Percentiles rank a stretch among this genome's conserved stretches.
phyloP scores from a whole-genome alignment of 2,113 vertebrate species.

The Crotophaga sulcirostris region DNA sequence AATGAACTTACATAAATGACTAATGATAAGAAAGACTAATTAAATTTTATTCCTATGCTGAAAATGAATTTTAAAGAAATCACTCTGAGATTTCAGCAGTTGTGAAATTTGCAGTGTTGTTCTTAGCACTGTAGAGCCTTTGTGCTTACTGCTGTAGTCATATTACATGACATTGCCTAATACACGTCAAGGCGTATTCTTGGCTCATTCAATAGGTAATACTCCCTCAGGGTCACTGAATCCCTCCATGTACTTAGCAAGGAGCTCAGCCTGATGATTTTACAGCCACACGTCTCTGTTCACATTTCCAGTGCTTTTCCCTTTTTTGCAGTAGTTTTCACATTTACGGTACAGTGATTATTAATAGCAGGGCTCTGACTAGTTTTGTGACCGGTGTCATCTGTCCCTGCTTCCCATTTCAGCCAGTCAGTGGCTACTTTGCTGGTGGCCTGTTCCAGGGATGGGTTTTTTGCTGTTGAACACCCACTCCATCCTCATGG shows the following conservation, averaged over 20 bases:
- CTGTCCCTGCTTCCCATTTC: background rate
- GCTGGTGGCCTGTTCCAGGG: background rate
- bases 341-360: background rate
- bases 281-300: background rate
- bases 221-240: constrained; percentile 15
- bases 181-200: background rate
- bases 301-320: background rate
- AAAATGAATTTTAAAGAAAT: constrained; percentile 7
- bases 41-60: background rate
- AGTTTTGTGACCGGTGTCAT: background rate
- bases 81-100: background rate
- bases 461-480: background rate
- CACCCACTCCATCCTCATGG: fast-evolving
- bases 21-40: background rate
- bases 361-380: background rate
- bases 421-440: background rate
- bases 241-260: background rate
- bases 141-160: constrained; percentile 31
- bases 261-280: background rate
- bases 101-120: constrained; percentile 28
- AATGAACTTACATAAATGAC: background rate
- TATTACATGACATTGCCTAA: constrained; percentile 17
- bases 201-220: constrained; percentile 17
- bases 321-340: background rate
- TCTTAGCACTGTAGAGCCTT: constrained; percentile 41